A percentile compares a stretch with the other conserved stretches of the same genome.
phyloP scores from a whole-genome alignment of 2,113 vertebrate genomes.

The Microcebus ravelobensis region DNA sequence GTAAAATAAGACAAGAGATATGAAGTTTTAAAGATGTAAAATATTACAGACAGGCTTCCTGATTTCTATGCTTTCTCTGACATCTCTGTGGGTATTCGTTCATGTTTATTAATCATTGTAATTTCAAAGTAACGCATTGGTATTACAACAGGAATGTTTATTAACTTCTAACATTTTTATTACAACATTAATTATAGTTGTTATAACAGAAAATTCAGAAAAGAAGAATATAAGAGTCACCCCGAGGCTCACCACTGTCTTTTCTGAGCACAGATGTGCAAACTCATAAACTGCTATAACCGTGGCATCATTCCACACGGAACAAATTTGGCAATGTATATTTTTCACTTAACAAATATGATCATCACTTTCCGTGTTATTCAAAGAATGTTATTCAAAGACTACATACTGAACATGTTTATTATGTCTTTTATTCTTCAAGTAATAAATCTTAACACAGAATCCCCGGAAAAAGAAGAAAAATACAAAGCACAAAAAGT shows the following conservation, averaged over 20 bases:
- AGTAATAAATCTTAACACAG: not conserved
- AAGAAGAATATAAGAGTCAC: not conserved
- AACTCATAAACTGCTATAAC: fast-evolving
- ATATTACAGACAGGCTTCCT: not conserved
- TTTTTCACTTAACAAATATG: not conserved
- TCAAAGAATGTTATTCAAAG: not conserved
- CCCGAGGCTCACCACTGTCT: not conserved
- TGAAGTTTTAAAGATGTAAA: not conserved
- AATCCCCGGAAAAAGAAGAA: not conserved
- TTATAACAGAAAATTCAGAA: not conserved
- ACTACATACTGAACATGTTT: not conserved
- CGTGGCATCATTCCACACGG: fast-evolving
- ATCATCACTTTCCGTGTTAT: not conserved
- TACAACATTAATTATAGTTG: not conserved
- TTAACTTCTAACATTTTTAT: not conserved
- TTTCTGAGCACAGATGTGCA: fast-evolving
- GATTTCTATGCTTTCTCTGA: not conserved
- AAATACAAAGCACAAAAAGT: no score
- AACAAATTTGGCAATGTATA: not conserved
- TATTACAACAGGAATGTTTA: not conserved
- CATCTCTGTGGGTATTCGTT: not conserved
- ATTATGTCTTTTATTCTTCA: not conserved
- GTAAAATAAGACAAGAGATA: not conserved
- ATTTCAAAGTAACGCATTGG: not conserved
- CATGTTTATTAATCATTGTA: not conserved